Base-by-base conservation (phyloP, 1,140 invertebrate species). In the Lucilia sericata region DNA sequence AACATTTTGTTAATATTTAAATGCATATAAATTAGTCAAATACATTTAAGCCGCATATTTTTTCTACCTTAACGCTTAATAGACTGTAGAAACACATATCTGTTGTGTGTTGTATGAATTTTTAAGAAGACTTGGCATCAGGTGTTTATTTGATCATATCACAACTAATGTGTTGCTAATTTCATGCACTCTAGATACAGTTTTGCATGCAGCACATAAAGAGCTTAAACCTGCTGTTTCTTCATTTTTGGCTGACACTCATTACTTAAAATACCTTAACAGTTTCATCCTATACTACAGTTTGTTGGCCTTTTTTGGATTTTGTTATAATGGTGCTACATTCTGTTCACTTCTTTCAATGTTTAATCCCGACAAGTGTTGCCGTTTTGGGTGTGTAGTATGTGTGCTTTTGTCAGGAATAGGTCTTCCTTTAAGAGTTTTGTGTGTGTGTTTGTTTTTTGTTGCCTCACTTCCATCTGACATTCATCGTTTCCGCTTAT, bases 21-120 rank as follows among this genome's bases (percentile, higher is more conserved):
- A 83, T 74, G 82, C 70, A 74, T 83, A 83, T 83, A 83, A 83
- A 83, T 83, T 83, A 83, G 82, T 49, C 82, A 74, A 83, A 83
- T 83, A 25, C 34, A 65, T 30, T 70, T 82, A 21, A 34, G 51
- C 51, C 9, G 81, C 81, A 82, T 49, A 19, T 80, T 80, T 80
- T 19, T 80, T n/a, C 42, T 49, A 80, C 42, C 42, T 80, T n/a
- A 49, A 49, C 42, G 65, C n/a, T 25, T 70, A 70, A 70, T 70
- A 70, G 65, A 25, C 65, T 70, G n/a, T 4, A 70, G n/a, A 25
- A 3, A 19, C 7, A 21, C 25, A n/a, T 14, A 17, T 17, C n/a
- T 25, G 0, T 70, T 25, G 0, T 70, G 19, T 30, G 9, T 10
- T 70, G 19, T 21, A n/a, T 21, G 0, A 9, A 10, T 19, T 19